Conservation (phyloP, 1,140 invertebrate species). For the Calycopis cecrops region DNA sequence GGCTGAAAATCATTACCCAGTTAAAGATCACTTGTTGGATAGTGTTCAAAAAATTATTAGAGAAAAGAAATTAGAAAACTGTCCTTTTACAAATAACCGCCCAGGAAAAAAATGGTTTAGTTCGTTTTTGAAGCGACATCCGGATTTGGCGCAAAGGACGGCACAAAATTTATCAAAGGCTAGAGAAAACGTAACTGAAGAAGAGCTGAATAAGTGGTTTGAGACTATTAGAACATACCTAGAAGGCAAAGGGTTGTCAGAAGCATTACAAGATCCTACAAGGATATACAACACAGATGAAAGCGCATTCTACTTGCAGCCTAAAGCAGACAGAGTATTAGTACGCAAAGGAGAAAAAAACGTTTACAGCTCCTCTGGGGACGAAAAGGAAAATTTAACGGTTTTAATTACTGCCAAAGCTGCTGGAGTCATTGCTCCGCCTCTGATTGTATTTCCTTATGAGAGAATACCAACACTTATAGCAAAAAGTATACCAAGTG, state of each 20-base stretch:
- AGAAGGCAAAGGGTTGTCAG: background rate
- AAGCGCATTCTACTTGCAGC: too few relatives aligned
- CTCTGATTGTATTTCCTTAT: too few relatives aligned
- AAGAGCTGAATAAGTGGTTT: slow-evolving; percentile 1
- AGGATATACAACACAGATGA: too few relatives aligned
- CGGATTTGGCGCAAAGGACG: background rate
- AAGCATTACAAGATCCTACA: too few relatives aligned
- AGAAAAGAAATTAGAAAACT: slow-evolving; percentile 19
- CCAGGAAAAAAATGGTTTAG: slow-evolving; percentile 14
- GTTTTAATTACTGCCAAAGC: too few relatives aligned
- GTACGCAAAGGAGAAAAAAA: too few relatives aligned
- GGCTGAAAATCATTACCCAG: slow-evolving; percentile 19
- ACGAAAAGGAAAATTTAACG: too few relatives aligned
- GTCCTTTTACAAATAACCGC: slow-evolving; percentile 19
- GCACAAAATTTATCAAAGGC: slow-evolving; percentile 9
- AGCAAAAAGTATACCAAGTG: too few relatives aligned
- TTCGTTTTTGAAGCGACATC: slow-evolving; percentile 6
- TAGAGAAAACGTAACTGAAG: slow-evolving; percentile 4
- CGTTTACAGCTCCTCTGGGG: too few relatives aligned
- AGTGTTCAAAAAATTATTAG: slow-evolving; percentile 21
- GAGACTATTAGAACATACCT: slow-evolving; percentile 1
- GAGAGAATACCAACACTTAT: too few relatives aligned
- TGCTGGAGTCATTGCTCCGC: too few relatives aligned
- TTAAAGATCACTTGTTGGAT: slow-evolving; percentile 20
- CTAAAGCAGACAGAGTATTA: too few relatives aligned